phyloP scores from a whole-genome alignment of 2,797 vertebrate genomes.

The Vespertilio murinus region DNA sequence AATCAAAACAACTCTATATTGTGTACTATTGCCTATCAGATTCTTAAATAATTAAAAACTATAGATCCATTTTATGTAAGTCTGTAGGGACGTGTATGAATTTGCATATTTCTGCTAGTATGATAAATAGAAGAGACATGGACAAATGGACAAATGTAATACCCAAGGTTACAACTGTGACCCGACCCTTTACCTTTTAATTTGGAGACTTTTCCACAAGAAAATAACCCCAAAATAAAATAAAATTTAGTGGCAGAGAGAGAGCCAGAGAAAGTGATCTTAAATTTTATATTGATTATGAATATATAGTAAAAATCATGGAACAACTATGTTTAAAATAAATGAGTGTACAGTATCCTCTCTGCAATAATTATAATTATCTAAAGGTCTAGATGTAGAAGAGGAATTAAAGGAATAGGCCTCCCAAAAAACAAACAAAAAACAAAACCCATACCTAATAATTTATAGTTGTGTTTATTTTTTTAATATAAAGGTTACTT shows the following conservation, averaged over 20 bases:
- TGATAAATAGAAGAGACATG: constrained; percentile 4
- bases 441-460: too few species aligned
- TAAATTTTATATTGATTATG: background rate
- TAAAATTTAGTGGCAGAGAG: background rate
- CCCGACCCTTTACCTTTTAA: background rate
- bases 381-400: background rate
- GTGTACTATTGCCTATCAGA: background rate
- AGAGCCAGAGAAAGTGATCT: background rate
- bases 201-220: constrained; percentile 21
- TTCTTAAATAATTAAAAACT: background rate
- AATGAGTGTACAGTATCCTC: background rate
- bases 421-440: too few species aligned
- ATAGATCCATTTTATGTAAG: background rate
- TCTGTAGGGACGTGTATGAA: background rate
- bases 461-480: background rate
- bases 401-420: background rate
- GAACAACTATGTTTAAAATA: background rate
- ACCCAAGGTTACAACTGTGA: background rate
- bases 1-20: background rate
- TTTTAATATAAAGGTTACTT: background rate
- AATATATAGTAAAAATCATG: background rate
- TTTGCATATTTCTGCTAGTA: background rate
- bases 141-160: too few species aligned
- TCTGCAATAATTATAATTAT: background rate
- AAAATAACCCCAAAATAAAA: background rate